Conservation (phyloP, 1,140 invertebrate species). For the Akabosia matsudoensis region DNA sequence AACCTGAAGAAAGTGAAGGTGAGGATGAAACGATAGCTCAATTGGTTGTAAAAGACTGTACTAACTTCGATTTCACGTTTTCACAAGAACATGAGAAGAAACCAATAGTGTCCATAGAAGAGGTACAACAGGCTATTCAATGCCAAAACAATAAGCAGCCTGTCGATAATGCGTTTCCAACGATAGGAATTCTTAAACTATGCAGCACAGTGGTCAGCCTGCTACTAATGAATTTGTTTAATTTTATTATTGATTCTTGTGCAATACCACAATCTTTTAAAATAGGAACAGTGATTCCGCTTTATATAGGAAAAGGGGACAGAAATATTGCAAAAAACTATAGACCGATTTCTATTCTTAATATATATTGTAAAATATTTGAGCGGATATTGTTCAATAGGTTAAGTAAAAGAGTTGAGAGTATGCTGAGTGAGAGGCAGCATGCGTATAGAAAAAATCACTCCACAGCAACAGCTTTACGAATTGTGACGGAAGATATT, state of each 20-base stretch:
- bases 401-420: not conserved
- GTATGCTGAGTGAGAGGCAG: not conserved
- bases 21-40: too few relatives aligned
- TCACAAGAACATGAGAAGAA: too few relatives aligned
- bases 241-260: not conserved
- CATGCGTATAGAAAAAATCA: not conserved
- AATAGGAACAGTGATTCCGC: not conserved
- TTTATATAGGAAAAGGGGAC: not conserved
- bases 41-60: not conserved
- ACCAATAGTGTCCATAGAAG: not conserved
- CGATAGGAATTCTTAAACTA: not conserved
- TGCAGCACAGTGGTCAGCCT: not conserved
- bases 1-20: too few relatives aligned
- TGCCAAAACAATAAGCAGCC: not conserved
- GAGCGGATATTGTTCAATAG: not conserved
- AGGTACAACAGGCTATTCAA: not conserved
- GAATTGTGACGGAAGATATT: not conserved
- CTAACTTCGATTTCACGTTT: not conserved
- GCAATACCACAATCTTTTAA: not conserved
- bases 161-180: not conserved
- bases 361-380: conserved; percentile 8
- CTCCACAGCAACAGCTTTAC: not conserved
- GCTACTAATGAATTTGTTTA: not conserved
- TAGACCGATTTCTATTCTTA: conserved; percentile 7
- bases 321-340: not conserved